Conservation (phyloP, 2,888 invertebrate species). For the Melieria crassipennis region DNA sequence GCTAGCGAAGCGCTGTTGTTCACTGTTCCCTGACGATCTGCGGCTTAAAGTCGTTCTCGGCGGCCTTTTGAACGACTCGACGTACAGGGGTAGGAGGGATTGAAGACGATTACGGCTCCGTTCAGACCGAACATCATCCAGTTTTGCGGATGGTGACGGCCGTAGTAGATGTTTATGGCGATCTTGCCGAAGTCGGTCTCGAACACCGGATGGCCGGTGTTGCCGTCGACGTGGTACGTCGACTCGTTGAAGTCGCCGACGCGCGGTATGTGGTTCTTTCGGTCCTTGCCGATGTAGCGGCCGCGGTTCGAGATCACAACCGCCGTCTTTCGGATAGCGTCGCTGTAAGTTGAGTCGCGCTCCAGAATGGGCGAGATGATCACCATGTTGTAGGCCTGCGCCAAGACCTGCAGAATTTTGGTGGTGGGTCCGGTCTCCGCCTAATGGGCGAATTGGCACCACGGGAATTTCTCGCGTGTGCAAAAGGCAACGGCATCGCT, state of each 20-base stretch:
- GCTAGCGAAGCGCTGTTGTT: no score
- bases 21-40: constrained; percentile 73
- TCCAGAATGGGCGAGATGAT: constrained; percentile 96
- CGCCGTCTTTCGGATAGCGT: constrained; percentile 92
- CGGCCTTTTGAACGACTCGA: constrained; percentile 77
- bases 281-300: constrained; percentile 87
- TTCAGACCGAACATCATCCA: constrained; percentile 98
- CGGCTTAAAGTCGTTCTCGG: constrained; percentile 79
- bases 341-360: constrained; percentile 81
- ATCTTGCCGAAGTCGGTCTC: constrained; percentile 86
- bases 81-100: constrained; percentile 94
- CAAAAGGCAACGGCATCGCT: constrained; percentile 99
- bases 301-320: constrained; percentile 92
- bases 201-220: constrained; percentile 95
- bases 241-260: constrained; percentile 98
- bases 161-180: constrained; percentile 97
- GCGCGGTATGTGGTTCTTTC: constrained; percentile 99
- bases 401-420: constrained; percentile 78
- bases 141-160: constrained; percentile 96
- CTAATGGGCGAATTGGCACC: constrained; percentile 95
- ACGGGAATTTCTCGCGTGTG: constrained; percentile 85
- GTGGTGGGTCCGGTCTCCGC: constrained; percentile 86
- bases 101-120: constrained; percentile 98
- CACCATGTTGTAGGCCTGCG: constrained; percentile 86
- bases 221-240: constrained; percentile 94